These are phyloP conservation scores for Sebastes goodei DNA, from an alignment of 2,797 vertebrate genomes.

Conservation along the genomic window DNA sequence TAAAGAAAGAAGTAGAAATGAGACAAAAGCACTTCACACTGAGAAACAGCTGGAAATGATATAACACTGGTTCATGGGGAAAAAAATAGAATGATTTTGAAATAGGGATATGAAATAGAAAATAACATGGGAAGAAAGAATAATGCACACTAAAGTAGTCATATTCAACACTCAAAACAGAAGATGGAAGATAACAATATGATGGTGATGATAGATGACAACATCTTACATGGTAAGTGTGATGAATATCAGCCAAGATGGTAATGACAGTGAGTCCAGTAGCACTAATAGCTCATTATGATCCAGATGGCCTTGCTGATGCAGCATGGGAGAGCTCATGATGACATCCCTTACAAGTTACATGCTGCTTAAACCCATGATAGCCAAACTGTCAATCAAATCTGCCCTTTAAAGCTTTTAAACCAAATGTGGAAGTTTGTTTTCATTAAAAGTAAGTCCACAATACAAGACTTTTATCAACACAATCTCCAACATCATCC, in stretches of 20 bases:
- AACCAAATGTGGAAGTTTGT: background rate
- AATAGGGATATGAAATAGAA: background rate
- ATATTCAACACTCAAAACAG: background rate
- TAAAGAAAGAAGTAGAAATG: background rate
- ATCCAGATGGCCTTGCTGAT: constrained; percentile 50
- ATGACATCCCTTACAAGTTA: constrained; percentile 11
- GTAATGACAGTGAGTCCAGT: constrained; percentile 19
- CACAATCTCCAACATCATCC: too few species aligned
- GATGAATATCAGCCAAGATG: constrained; percentile 32
- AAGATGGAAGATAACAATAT: background rate
- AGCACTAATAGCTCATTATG: constrained; percentile 40
- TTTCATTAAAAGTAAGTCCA: background rate
- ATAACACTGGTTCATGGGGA: background rate
- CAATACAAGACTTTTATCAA: too few species aligned
- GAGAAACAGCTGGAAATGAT: background rate
- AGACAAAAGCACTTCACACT: background rate
- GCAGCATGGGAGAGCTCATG: background rate
- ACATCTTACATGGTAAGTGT: constrained; percentile 30
- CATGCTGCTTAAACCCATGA: background rate
- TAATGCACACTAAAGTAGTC: background rate
- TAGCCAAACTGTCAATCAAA: background rate
- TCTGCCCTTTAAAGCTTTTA: background rate
- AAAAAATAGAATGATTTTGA: background rate
- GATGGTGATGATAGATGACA: constrained; percentile 19
- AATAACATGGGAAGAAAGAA: background rate